Evolutionary conservation across 2,797 vertebrate species (phyloP).

Genomic region (Sebastes cheni): DNA sequence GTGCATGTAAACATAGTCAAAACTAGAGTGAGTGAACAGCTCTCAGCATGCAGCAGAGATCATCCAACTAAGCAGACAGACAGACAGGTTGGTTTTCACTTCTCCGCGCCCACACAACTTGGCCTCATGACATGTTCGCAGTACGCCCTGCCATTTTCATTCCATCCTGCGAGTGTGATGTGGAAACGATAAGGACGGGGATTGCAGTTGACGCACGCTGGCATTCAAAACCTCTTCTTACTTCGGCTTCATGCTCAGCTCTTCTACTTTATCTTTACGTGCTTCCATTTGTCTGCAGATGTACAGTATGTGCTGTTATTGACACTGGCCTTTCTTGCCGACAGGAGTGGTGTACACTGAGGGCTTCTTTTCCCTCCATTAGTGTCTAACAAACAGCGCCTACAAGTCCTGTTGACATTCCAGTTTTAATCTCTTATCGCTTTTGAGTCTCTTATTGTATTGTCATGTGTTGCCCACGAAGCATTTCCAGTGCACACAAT

Average conservation of each 20-base stretch:
- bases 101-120: conserved; percentile 55
- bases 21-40: background rate
- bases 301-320: background rate
- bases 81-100: conserved; percentile 37
- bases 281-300: background rate
- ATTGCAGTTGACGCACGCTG: background rate
- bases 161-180: conserved; percentile 6
- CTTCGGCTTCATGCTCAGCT: background rate
- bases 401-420: background rate
- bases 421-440: background rate
- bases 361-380: background rate
- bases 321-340: background rate
- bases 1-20: no score
- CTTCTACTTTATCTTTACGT: background rate
- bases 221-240: background rate
- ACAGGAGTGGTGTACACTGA: background rate
- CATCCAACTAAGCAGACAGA: conserved; percentile 19
- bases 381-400: background rate
- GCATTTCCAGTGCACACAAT: background rate
- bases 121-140: conserved; percentile 39
- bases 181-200: background rate
- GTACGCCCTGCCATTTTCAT: background rate
- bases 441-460: background rate
- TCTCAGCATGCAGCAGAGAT: conserved; percentile 6
- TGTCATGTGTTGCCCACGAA: background rate